Percentiles rank a stretch among this genome's conserved stretches.
Evolutionary conservation across 2,113 vertebrate genomes (phyloP).

Genomic region (Melanostigma gelatinosum): DNA sequence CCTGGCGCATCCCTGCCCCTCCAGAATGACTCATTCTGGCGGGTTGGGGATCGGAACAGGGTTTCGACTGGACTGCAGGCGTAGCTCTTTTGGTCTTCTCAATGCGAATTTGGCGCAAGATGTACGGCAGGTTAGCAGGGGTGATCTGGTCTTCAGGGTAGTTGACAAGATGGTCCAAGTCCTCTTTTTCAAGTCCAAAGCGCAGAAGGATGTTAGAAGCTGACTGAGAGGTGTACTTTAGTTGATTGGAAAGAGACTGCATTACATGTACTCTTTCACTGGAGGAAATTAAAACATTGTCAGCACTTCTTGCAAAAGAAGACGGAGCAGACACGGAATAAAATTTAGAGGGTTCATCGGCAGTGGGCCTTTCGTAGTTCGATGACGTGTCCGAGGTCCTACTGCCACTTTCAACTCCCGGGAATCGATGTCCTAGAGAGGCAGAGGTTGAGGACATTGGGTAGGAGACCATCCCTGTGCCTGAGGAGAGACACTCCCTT

Average conservation of each 20-base stretch:
- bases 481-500: constrained; percentile 38
- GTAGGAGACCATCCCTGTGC: constrained; percentile 28
- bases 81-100: constrained; percentile 85
- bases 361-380: constrained; percentile 30
- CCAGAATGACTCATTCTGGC: constrained; percentile 13
- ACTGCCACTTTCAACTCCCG: constrained; percentile 33
- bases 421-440: constrained; percentile 17
- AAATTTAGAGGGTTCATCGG: constrained; percentile 29
- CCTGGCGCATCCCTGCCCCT: fast-evolving
- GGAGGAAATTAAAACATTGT: not conserved
- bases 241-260: constrained; percentile 6
- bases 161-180: constrained; percentile 90
- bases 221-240: too few relatives aligned
- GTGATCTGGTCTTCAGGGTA: constrained; percentile 94
- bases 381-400: constrained; percentile 64
- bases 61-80: constrained; percentile 38
- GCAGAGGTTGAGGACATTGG: not conserved
- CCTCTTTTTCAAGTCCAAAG: constrained; percentile 93
- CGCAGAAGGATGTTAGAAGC: constrained; percentile 89
- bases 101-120: constrained; percentile 90
- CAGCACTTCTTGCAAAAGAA: not conserved
- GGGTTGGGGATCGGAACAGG: not conserved
- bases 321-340: constrained; percentile 56
- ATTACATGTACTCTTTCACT: constrained; percentile 4
- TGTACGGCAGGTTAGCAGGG: constrained; percentile 91